Conservation (phyloP, 2,113 vertebrate genomes). For the Grus americana region DNA sequence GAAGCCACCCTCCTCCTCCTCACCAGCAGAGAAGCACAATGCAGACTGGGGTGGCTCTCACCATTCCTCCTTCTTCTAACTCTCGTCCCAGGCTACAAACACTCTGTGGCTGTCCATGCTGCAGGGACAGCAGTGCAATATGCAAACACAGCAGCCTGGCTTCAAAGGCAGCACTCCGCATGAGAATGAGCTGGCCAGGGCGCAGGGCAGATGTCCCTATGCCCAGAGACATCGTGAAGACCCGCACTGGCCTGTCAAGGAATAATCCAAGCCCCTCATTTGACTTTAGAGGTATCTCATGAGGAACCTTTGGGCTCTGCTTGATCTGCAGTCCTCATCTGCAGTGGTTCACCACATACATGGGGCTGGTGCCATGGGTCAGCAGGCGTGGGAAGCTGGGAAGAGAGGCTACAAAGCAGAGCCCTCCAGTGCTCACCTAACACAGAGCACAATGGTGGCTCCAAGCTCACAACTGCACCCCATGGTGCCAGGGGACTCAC, state of each 20-base stretch:
- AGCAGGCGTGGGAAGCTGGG: not conserved
- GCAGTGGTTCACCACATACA: rapidly evolving
- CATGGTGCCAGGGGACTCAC: not conserved
- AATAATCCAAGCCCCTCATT: not conserved
- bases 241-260: not conserved
- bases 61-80: not conserved
- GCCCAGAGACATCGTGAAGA: not conserved
- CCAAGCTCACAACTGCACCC: not conserved
- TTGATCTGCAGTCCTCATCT: not conserved
- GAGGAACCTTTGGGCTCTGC: not conserved
- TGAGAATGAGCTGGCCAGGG: not conserved
- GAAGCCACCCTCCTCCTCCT: not conserved
- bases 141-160: not conserved
- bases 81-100: not conserved
- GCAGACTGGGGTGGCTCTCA: not conserved
- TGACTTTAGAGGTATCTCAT: not conserved
- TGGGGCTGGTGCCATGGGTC: not conserved
- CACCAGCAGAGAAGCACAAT: not conserved
- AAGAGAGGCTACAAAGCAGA: not conserved
- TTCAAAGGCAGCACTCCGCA: not conserved
- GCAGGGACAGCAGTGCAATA: not conserved
- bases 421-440: not conserved
- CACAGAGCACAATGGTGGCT: not conserved
- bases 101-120: rapidly evolving
- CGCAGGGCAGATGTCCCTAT: not conserved